These are phyloP conservation scores for Lithobates sylvaticus DNA, from an alignment of 2,797 vertebrate genomes.

Conservation along the genomic window DNA sequence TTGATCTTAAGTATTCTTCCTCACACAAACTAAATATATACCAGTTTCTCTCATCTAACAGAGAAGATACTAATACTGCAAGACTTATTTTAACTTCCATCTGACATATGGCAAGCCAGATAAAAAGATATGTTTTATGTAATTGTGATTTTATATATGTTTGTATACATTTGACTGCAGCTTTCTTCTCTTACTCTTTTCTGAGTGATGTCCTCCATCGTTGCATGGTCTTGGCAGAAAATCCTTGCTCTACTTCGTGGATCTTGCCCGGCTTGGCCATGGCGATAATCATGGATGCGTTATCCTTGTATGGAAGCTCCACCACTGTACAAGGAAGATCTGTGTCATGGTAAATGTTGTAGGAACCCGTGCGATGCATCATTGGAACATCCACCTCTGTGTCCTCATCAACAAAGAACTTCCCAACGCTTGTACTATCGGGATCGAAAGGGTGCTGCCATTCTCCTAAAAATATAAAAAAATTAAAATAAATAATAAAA, in stretches of 20 bases:
- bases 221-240: background rate
- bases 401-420: background rate
- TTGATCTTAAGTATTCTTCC: too few species aligned
- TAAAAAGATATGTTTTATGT: too few species aligned
- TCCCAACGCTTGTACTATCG: background rate
- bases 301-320: conserved; percentile 5
- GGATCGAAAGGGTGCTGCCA: background rate
- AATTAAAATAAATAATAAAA: too few species aligned
- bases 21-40: too few species aligned
- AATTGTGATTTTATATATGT: too few species aligned
- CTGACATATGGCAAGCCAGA: too few species aligned
- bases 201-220: conserved; percentile 3
- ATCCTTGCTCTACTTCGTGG: background rate
- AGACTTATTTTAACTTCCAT: too few species aligned
- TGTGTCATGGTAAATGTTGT: background rate
- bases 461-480: background rate
- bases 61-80: too few species aligned
- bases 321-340: conserved; percentile 9
- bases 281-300: conserved; percentile 1
- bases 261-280: conserved; percentile 14
- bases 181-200: background rate
- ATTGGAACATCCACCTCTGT: background rate
- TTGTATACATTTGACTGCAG: too few species aligned
- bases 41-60: too few species aligned
- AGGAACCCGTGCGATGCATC: background rate